These are phyloP conservation scores for Sylvicapra grimmia DNA, from an alignment of 2,113 vertebrate genomes.

Conservation along the genomic window DNA sequence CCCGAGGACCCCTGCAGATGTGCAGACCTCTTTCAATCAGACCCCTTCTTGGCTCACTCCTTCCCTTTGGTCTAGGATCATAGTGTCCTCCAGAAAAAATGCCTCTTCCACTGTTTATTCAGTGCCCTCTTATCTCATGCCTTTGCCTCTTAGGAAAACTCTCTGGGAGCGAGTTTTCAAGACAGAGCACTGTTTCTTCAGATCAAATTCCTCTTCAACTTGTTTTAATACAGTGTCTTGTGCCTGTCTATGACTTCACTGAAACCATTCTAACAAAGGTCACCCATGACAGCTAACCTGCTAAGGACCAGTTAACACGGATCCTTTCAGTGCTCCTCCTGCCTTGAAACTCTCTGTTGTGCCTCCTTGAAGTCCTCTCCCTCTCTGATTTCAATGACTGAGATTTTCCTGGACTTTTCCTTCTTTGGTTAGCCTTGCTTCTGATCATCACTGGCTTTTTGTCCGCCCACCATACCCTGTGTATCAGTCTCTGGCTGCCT, in stretches of 20 bases:
- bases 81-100: neutral
- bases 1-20: neutral
- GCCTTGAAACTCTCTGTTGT: neutral
- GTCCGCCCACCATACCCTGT: accelerated
- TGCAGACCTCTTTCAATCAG: neutral
- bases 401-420: neutral
- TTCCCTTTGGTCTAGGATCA: neutral
- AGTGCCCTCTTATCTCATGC: neutral
- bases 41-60: no score
- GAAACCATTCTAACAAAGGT: neutral
- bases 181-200: neutral
- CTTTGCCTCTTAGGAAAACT: neutral
- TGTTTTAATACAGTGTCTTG: neutral
- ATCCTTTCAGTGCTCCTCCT: neutral
- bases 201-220: neutral
- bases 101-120: neutral
- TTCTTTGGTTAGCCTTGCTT: neutral
- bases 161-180: neutral
- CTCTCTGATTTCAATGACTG: neutral
- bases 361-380: neutral
- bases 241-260: neutral
- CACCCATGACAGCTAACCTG: neutral
- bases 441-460: neutral
- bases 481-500: accelerated
- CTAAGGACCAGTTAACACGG: neutral